Evolutionary conservation across 2,888 invertebrate genomes (phyloP).

Genomic region (Drosophila borealis): DNA sequence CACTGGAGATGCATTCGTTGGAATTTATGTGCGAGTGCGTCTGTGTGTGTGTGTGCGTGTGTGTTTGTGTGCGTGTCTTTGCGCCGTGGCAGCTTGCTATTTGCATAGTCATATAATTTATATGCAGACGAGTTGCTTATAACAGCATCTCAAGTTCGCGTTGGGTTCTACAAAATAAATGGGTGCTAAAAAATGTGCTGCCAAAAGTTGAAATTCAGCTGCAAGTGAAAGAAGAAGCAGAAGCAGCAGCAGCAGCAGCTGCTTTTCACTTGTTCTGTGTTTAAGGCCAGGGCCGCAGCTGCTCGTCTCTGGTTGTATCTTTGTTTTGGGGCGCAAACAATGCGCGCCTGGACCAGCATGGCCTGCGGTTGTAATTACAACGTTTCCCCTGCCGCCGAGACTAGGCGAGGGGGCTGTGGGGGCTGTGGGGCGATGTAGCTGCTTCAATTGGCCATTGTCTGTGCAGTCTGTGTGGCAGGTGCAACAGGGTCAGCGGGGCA

Average conservation of each 20-base stretch:
- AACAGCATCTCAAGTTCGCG: slow-evolving; percentile 23
- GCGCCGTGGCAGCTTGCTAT: slow-evolving; percentile 29
- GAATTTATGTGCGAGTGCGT: slow-evolving; percentile 24
- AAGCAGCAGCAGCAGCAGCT: slow-evolving; percentile 7
- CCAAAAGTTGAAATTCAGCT: slow-evolving; percentile 11
- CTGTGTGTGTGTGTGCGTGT: neutral
- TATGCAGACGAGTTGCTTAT: slow-evolving; percentile 46
- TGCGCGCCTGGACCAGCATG: slow-evolving; percentile 28
- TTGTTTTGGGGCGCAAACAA: slow-evolving; percentile 47
- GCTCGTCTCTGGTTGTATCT: neutral
- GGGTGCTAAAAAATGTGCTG: slow-evolving; percentile 8
- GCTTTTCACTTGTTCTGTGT: slow-evolving; percentile 27
- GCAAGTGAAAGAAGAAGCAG: slow-evolving; percentile 12
- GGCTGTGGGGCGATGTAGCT: neutral
- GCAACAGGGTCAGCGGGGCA: slow-evolving; percentile 34
- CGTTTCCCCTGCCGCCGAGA: slow-evolving; percentile 48
- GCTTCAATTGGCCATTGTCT: slow-evolving; percentile 76
- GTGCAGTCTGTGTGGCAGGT: slow-evolving; percentile 39
- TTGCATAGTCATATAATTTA: slow-evolving; percentile 51
- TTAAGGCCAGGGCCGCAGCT: slow-evolving; percentile 61
- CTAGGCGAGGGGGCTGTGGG: neutral
- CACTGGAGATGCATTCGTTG: slow-evolving; percentile 19
- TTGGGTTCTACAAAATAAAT: slow-evolving; percentile 22
- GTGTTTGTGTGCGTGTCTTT: neutral
- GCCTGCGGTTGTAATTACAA: slow-evolving; percentile 71